phyloP scores from a whole-genome alignment of 2,888 invertebrate genomes.

The Drosophila pseudotakahashii region DNA sequence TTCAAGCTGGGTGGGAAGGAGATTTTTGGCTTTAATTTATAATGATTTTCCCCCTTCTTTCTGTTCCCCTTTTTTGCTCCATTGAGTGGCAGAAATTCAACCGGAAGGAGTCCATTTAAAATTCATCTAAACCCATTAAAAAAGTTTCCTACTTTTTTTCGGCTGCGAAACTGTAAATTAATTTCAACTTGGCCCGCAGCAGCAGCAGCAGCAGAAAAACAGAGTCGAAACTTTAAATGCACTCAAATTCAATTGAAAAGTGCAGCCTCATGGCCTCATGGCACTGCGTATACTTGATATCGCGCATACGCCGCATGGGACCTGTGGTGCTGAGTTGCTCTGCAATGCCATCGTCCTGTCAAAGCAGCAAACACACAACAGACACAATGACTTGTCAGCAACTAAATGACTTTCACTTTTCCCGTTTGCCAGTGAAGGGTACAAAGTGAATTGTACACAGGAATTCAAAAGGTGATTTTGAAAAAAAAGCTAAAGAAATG shows the following conservation, averaged over 20 bases:
- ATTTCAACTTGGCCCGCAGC: constrained; percentile 60
- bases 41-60: background rate
- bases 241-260: constrained; percentile 70
- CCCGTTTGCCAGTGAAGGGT: constrained; percentile 20
- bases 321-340: constrained; percentile 2
- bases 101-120: constrained; percentile 35
- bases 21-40: constrained; percentile 9
- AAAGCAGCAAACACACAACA: constrained; percentile 23
- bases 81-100: background rate
- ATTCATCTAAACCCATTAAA: constrained; percentile 40
- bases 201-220: constrained; percentile 24
- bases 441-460: background rate
- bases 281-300: constrained; percentile 68
- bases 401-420: constrained; percentile 72
- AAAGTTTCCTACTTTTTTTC: constrained; percentile 21
- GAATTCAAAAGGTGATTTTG: background rate
- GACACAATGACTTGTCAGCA: constrained; percentile 54
- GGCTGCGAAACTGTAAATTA: constrained; percentile 63
- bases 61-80: too few relatives aligned
- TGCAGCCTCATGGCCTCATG: constrained; percentile 61
- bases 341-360: constrained; percentile 48
- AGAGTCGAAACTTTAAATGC: constrained; percentile 66
- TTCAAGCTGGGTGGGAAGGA: background rate
- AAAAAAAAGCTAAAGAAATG: too few relatives aligned
- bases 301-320: constrained; percentile 64